A percentile compares a stretch with the other conserved stretches of the same genome.
Conservation (phyloP, 2,113 vertebrate genomes). For the Trogon surrucura region DNA sequence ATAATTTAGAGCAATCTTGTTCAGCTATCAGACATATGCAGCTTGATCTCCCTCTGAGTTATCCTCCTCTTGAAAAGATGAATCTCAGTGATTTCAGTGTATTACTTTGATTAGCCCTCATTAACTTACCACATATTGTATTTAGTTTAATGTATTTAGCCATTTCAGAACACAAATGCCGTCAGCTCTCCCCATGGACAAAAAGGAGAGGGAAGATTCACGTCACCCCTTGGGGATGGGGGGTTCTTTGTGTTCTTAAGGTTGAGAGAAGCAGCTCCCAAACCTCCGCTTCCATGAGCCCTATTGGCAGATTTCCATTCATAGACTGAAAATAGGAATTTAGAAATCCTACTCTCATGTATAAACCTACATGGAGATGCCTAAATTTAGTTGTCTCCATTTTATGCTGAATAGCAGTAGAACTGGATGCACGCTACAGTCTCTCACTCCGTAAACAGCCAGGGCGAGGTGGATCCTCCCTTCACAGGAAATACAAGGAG, state of each 20-base stretch:
- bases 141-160: constrained; percentile 1
- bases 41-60: constrained; percentile 46
- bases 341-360: background rate
- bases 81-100: background rate
- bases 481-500: background rate
- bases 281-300: background rate
- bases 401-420: background rate
- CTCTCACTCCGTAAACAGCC: background rate
- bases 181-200: background rate
- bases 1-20: background rate
- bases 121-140: constrained; percentile 4
- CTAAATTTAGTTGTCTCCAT: background rate
- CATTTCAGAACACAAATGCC: background rate
- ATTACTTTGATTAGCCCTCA: constrained; percentile 50
- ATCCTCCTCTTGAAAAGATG: constrained; percentile 12
- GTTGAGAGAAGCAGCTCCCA: background rate
- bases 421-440: fast-evolving
- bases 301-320: background rate
- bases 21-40: constrained; percentile 8
- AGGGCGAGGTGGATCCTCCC: background rate
- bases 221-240: background rate
- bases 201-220: background rate
- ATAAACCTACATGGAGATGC: background rate
- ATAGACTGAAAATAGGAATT: background rate
- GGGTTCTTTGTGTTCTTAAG: background rate